Evolutionary conservation across 2,797 vertebrate species (phyloP), one percentile per base, ranked within the genome.

Genomic region (Bucorvus abyssinicus): DNA sequence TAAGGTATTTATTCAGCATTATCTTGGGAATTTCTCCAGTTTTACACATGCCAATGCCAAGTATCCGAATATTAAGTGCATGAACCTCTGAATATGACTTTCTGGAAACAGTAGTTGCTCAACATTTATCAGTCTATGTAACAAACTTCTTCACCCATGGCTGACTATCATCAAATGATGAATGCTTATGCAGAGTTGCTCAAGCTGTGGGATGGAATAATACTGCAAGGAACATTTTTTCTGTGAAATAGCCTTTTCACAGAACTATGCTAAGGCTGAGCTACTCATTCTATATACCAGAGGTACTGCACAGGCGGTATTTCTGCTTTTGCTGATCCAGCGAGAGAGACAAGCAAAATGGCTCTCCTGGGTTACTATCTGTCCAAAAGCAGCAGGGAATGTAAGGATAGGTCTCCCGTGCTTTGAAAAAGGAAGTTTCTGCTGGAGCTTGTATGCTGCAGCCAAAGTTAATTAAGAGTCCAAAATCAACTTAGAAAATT

Each of bases 341-440:
- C 95, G 94, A 90, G 85, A 94, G 93, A 91, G 89, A 76, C 80
- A 94, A 87, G 67, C 47, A 74, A 87, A 96, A 96, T 89, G 87
- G 63, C 73, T 95, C 95, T 96, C 95, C 83, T 87, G 93, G 85
- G 94, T 67, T 84, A 87, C 56, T 91, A 88, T 74, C 83, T 88
- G 83, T 94, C 93, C 94, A 95, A 96, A 94, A 97, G 91, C 95
- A 96, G 93, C 87, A 79, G 95, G 95, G 91, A 90, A 90, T 50
- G 70, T 94, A 93, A 94, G 94, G 95, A 96, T 90, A 94, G 73
- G 77, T 90, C 94, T 91, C 85, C 44, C 22, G 87, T 90, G 93
- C 49, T 38, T 94, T 87, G 63, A 88, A 85, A 76, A 93, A 90
- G 80, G 63, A 93, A 91, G 44, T 70, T 90, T 94, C 63, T 94